A percentile compares a stretch with the other conserved stretches of the same genome.
Evolutionary conservation across 2,113 vertebrate genomes (phyloP).

Genomic region (Hipposideros armiger): DNA sequence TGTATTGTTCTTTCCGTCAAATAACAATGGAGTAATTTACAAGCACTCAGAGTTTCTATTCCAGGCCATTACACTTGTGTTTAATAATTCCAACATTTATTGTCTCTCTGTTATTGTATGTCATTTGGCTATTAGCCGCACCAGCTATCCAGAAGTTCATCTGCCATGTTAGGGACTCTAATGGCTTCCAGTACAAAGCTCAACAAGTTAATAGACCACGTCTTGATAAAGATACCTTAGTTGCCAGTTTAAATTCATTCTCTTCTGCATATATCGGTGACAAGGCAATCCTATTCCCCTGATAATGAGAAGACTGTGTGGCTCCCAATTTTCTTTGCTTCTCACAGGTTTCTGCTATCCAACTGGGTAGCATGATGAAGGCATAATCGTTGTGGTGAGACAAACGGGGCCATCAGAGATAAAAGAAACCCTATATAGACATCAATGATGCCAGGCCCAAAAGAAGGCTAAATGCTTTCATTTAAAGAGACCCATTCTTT

Average conservation of each 20-base stretch:
- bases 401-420: neutral
- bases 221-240: slow-evolving; percentile 51
- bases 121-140: slow-evolving; percentile 39
- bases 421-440: neutral
- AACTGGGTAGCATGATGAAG: neutral
- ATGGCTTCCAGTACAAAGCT: slow-evolving; percentile 35
- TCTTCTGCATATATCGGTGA: neutral
- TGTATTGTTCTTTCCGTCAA: slow-evolving; percentile 17
- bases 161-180: neutral
- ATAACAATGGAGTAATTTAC: slow-evolving; percentile 49
- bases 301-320: neutral
- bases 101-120: slow-evolving; percentile 25
- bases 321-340: neutral
- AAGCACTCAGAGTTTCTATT: neutral
- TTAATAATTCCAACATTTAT: slow-evolving; percentile 51
- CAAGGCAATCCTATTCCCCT: neutral
- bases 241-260: slow-evolving; percentile 57
- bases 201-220: slow-evolving; percentile 51
- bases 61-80: neutral
- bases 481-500: neutral
- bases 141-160: slow-evolving; percentile 49
- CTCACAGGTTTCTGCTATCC: neutral
- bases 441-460: neutral
- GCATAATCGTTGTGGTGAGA: neutral
- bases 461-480: neutral